Evolutionary conservation across 2,888 invertebrate genomes (phyloP).

Genomic region (Choristoneura rosaceana): DNA sequence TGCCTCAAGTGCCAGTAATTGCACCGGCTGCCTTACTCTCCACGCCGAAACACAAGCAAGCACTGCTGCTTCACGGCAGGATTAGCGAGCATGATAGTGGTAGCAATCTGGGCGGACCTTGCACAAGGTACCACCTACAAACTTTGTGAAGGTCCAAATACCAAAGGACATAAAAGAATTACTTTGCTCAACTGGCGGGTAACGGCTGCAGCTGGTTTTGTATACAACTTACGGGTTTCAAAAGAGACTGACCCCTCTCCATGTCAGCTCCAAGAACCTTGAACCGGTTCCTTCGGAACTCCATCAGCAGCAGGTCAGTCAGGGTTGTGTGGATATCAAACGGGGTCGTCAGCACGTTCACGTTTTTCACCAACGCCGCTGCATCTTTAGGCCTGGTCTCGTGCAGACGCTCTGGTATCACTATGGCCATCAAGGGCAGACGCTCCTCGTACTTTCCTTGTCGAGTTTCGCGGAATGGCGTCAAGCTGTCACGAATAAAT

Average conservation of each 20-base stretch:
- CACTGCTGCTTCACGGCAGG: too few species aligned
- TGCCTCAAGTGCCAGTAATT: too few species aligned
- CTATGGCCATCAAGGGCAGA: conserved; percentile 92
- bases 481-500: conserved; percentile 83
- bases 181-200: too few species aligned
- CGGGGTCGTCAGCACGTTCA: conserved; percentile 89
- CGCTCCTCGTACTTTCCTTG: conserved; percentile 95
- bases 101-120: too few species aligned
- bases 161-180: too few species aligned
- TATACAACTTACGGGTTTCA: conserved; percentile 1
- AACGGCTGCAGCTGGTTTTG: too few species aligned
- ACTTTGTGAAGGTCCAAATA: too few species aligned
- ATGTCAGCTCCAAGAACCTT: not conserved
- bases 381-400: conserved; percentile 85
- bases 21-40: too few species aligned
- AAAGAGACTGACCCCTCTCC: not conserved
- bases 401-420: conserved; percentile 89
- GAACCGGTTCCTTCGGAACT: not conserved
- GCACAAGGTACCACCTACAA: too few species aligned
- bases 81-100: too few species aligned
- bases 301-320: not conserved
- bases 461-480: conserved; percentile 89
- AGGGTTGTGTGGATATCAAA: conserved; percentile 90
- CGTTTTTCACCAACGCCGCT: conserved; percentile 86
- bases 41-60: too few species aligned